Evolutionary conservation across 2,888 invertebrate genomes (phyloP).

Genomic region (Nomada fucata): DNA sequence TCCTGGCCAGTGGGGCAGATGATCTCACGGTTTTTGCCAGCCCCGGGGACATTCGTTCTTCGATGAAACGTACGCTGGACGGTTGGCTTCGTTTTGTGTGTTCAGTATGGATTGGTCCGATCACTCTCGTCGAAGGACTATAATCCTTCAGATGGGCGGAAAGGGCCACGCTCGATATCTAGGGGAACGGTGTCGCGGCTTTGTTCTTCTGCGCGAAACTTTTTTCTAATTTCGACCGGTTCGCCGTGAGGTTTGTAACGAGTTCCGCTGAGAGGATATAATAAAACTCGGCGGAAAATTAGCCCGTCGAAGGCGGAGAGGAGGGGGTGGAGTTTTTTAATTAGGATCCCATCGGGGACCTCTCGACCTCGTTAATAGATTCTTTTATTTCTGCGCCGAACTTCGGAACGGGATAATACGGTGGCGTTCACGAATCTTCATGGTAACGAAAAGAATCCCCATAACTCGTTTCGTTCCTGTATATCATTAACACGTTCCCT

Average conservation of each 20-base stretch:
- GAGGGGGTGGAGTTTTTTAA: slow-evolving; percentile 66
- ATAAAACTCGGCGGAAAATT: slow-evolving; percentile 68
- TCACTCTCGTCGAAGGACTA: no score
- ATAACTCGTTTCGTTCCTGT: no score
- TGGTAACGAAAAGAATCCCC: not conserved
- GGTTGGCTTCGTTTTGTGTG: no score
- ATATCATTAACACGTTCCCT: no score
- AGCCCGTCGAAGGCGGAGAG: slow-evolving; percentile 57
- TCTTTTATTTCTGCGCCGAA: slow-evolving; percentile 49
- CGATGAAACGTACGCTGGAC: no score
- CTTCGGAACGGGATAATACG: slow-evolving; percentile 53
- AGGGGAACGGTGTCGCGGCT: not conserved
- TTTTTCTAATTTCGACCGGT: slow-evolving; percentile 57
- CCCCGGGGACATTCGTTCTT: no score
- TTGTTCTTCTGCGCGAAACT: slow-evolving; percentile 33
- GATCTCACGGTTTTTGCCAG: not conserved
- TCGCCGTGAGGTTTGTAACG: slow-evolving; percentile 62
- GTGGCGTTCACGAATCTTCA: slow-evolving; percentile 54
- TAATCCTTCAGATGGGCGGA: no score
- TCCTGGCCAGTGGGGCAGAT: not conserved
- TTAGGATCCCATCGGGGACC: slow-evolving; percentile 67
- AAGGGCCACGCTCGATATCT: not conserved
- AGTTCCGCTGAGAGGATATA: slow-evolving; percentile 63
- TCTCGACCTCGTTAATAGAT: slow-evolving; percentile 70
- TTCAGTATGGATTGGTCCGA: no score